These are phyloP conservation scores for Zaprionus capensis DNA, from an alignment of 1,140 invertebrate genomes.

Conservation along the genomic window DNA sequence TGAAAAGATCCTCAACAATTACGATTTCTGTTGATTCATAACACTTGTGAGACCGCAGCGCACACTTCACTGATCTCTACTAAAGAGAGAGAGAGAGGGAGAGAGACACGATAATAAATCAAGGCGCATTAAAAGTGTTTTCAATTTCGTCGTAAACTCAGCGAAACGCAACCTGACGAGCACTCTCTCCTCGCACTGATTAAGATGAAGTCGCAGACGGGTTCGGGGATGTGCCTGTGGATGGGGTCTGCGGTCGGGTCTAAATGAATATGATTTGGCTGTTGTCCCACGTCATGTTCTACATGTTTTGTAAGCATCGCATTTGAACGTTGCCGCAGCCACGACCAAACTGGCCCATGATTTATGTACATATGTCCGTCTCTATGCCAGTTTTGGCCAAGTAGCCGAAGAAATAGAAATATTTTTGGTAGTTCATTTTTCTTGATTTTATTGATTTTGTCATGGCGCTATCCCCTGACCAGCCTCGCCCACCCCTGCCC, in stretches of 20 bases:
- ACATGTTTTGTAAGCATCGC: constrained; percentile 61
- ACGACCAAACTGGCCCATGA: constrained; percentile 62
- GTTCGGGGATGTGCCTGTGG: constrained; percentile 21
- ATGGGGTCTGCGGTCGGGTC: constrained; percentile 12
- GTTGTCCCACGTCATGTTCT: constrained; percentile 77
- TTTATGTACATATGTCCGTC: constrained; percentile 74
- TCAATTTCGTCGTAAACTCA: constrained; percentile 69
- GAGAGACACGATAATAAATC: constrained; percentile 69
- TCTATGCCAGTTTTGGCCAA: constrained; percentile 20
- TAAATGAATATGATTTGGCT: constrained; percentile 49
- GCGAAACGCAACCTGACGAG: constrained; percentile 51
- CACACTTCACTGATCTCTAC: constrained; percentile 32
- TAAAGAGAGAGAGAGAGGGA: background rate
- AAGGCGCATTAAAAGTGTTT: constrained; percentile 78
- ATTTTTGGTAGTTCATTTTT: constrained; percentile 18
- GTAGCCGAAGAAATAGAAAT: constrained; percentile 36
- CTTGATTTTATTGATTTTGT: constrained; percentile 62
- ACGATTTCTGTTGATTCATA: constrained; percentile 68
- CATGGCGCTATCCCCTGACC: constrained; percentile 36
- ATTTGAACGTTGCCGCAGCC: constrained; percentile 68
- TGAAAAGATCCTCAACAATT: constrained; percentile 66
- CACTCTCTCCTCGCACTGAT: constrained; percentile 26
- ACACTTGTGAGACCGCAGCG: constrained; percentile 63
- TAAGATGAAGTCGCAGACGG: constrained; percentile 54
- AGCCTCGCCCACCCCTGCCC: background rate